These are phyloP conservation scores for Nemotelus nigrinus DNA, from an alignment of 2,888 invertebrate species.

Conservation along the genomic window DNA sequence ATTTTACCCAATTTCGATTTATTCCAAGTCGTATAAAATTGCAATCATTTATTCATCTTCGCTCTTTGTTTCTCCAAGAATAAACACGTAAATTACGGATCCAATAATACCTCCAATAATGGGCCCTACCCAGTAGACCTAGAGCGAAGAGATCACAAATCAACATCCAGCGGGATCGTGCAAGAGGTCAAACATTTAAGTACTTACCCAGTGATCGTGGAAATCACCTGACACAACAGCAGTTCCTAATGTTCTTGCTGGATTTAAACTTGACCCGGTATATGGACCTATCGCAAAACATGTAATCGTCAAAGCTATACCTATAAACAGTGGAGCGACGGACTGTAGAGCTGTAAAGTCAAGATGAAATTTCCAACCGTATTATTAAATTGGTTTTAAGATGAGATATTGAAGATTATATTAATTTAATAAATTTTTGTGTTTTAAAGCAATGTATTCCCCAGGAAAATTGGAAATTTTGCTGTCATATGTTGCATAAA, in stretches of 20 bases:
- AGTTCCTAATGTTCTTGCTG: slow-evolving; percentile 88
- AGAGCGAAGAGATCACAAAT: background rate
- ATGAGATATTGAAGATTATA: too few species aligned
- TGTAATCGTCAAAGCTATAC: slow-evolving; percentile 83
- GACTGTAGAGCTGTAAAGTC: background rate
- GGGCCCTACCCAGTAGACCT: slow-evolving; percentile 6
- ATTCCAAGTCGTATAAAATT: too few species aligned
- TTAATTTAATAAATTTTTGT: too few species aligned
- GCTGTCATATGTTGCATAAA: background rate
- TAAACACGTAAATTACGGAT: background rate
- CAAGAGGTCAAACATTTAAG: background rate
- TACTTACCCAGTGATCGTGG: background rate
- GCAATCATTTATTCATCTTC: too few species aligned
- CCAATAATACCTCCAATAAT: background rate
- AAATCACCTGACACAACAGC: slow-evolving; percentile 67
- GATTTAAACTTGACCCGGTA: slow-evolving; percentile 93
- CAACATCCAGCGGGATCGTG: background rate
- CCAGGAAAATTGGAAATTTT: too few species aligned
- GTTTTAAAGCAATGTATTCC: too few species aligned
- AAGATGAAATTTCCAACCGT: background rate
- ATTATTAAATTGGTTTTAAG: too few species aligned
- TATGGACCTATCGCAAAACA: slow-evolving; percentile 87
- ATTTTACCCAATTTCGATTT: too few species aligned
- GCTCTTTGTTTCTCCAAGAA: background rate
- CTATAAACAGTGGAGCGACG: slow-evolving; percentile 75